These are phyloP conservation scores for Amphiura filiformis DNA, from an alignment of 35 echinoderm and acorn worm species.

Conservation along the genomic window DNA sequence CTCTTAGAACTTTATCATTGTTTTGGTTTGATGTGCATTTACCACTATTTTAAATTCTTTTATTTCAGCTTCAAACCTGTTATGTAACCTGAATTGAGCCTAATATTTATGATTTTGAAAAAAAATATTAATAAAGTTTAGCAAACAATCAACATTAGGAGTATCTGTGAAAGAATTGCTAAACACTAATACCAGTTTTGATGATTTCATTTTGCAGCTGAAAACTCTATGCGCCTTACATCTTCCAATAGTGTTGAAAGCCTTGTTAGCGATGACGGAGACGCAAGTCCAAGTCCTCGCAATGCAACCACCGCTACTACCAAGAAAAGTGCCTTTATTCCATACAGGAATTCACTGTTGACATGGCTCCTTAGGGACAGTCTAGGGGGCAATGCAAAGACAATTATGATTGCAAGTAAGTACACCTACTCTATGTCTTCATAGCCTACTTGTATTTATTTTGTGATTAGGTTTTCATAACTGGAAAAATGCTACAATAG, in stretches of 20 bases:
- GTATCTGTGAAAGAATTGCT: too few relatives aligned
- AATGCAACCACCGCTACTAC: neutral
- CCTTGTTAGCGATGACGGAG: conserved; percentile 64
- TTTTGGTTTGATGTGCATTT: too few relatives aligned
- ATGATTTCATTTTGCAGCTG: conserved; percentile 38
- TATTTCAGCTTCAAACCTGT: too few relatives aligned
- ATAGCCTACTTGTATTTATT: neutral
- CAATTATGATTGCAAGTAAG: conserved; percentile 99
- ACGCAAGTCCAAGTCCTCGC: conserved; percentile 41
- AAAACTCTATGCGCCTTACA: conserved; percentile 54
- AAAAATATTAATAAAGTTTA: too few relatives aligned
- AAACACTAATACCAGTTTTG: too few relatives aligned
- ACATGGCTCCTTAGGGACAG: conserved; percentile 99
- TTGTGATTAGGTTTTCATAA: neutral
- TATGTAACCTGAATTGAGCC: too few relatives aligned
- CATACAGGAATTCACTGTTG: conserved; percentile 92
- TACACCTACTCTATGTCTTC: neutral
- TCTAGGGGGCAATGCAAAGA: conserved; percentile 94
- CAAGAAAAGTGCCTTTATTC: conserved; percentile 55
- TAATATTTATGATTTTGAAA: too few relatives aligned
- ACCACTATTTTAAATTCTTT: too few relatives aligned
- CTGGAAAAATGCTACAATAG: too few relatives aligned
- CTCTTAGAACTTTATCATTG: too few relatives aligned
- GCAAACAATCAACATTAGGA: too few relatives aligned
- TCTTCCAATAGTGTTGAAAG: conserved; percentile 86